Evolutionary conservation across 2,888 invertebrate genomes (phyloP).

Genomic region (Iselma pallidipennis): DNA sequence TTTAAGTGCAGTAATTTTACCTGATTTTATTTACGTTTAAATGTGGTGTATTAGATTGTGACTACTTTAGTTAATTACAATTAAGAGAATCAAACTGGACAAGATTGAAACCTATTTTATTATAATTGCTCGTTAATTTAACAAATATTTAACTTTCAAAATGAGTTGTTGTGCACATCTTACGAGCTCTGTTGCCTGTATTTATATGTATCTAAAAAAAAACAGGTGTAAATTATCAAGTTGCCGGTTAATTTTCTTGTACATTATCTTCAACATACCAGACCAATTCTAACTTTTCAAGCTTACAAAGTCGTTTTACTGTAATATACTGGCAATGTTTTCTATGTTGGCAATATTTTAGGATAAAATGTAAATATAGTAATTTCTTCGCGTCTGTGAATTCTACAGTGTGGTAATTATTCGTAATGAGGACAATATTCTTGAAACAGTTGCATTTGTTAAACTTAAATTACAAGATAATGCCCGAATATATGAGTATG

Average conservation of each 20-base stretch:
- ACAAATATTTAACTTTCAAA: too few species aligned
- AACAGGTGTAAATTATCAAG: background rate
- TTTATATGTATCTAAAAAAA: background rate
- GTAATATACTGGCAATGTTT: background rate
- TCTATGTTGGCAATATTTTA: background rate
- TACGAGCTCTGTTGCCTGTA: background rate
- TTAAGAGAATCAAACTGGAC: slow-evolving; percentile 4
- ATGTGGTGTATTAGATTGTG: slow-evolving; percentile 7
- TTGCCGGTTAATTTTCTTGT: background rate
- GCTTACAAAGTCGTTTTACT: slow-evolving; percentile 8
- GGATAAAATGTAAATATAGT: background rate
- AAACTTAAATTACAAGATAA: background rate
- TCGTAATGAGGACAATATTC: background rate
- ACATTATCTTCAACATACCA: slow-evolving; percentile 7
- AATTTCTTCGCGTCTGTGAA: background rate
- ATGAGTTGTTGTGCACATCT: too few species aligned
- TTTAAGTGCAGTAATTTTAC: slow-evolving; percentile 29
- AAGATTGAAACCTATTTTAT: too few species aligned
- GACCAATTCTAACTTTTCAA: slow-evolving; percentile 8
- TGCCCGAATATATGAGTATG: background rate
- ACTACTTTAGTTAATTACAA: slow-evolving; percentile 15
- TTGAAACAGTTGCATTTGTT: background rate
- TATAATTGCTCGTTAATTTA: too few species aligned
- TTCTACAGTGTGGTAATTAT: background rate
- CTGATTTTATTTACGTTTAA: slow-evolving; percentile 18